These are phyloP conservation scores for Chromis chromis DNA, from an alignment of 2,797 vertebrate species.

Conservation along the genomic window DNA sequence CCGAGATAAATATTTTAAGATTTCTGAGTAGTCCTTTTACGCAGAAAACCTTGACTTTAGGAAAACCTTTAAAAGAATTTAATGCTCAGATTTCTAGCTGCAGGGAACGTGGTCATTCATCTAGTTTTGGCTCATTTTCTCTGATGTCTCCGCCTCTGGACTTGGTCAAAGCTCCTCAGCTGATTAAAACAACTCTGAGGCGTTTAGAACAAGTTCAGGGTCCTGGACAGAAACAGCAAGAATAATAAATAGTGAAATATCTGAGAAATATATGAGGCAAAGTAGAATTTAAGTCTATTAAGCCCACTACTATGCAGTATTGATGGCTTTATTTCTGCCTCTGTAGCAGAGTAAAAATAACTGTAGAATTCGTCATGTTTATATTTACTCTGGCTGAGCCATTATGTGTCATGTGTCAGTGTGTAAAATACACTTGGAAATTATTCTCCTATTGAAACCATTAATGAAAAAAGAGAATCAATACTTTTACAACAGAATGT, in stretches of 20 bases:
- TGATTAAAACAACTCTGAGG: slow-evolving; percentile 81
- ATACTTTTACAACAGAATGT: neutral
- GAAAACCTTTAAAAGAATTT: neutral
- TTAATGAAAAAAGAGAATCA: neutral
- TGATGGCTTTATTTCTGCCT: neutral
- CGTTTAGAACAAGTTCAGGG: slow-evolving; percentile 89
- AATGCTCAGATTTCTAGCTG: neutral
- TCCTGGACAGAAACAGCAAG: slow-evolving; percentile 68
- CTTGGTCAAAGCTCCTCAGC: slow-evolving; percentile 92
- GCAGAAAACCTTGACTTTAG: neutral
- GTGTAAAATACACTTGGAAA: slow-evolving; percentile 6
- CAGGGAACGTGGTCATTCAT: neutral
- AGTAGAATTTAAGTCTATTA: neutral
- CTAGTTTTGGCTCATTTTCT: neutral
- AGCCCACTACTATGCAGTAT: neutral
- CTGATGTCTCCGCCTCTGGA: slow-evolving; percentile 79
- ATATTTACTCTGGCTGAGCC: slow-evolving; percentile 6
- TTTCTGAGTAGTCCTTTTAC: neutral
- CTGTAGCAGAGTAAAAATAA: slow-evolving; percentile 15
- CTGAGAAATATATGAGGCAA: neutral
- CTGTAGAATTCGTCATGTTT: slow-evolving; percentile 14
- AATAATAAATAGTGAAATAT: neutral
- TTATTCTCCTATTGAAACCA: neutral
- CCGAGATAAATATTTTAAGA: neutral
- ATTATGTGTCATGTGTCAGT: neutral